Evolutionary conservation across 2,113 vertebrate genomes (phyloP).

Genomic region (Zingel zingel): DNA sequence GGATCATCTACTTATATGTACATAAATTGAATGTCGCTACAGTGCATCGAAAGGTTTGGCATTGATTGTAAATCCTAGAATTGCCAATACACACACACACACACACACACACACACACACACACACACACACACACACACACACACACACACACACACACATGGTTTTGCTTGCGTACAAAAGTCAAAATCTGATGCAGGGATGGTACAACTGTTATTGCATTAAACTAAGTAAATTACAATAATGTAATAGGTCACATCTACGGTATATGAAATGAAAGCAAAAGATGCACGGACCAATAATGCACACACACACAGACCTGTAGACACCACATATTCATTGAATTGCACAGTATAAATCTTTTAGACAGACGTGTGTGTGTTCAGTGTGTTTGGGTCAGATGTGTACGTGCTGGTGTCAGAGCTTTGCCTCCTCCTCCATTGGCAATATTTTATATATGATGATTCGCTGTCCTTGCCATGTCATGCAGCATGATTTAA

Average conservation of each 20-base stretch:
- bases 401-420: constrained; percentile 37
- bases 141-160: background rate
- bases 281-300: background rate
- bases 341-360: constrained; percentile 47
- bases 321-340: constrained; percentile 17
- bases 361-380: constrained; percentile 36
- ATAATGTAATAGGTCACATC: background rate
- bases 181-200: background rate
- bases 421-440: constrained; percentile 32
- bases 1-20: background rate
- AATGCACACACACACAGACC: constrained; percentile 26
- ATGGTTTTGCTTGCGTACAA: background rate
- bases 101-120: background rate
- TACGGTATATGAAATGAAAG: background rate
- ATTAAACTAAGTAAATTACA: constrained; percentile 38
- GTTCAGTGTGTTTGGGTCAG: constrained; percentile 25
- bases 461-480: constrained; percentile 43
- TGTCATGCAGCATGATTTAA: constrained; percentile 42
- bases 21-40: background rate
- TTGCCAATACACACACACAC: background rate
- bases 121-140: background rate
- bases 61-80: background rate
- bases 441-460: constrained; percentile 28
- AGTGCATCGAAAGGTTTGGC: background rate
- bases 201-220: constrained; percentile 15